Base-by-base conservation (phyloP, 2,797 vertebrate genomes). In the Sebastes steindachneri region DNA sequence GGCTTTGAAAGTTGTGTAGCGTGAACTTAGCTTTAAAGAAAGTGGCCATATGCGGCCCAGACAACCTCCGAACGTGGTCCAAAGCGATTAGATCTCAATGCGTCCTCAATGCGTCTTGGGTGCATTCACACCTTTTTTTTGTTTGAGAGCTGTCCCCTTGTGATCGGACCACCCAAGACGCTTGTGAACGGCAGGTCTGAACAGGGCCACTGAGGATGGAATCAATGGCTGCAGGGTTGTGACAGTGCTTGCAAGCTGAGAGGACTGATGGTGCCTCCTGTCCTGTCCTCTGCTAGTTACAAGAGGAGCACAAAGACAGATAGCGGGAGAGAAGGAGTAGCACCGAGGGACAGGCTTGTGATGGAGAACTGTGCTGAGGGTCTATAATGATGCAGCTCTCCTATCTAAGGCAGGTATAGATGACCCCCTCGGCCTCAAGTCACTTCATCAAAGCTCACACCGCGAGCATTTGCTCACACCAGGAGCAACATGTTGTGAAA, bases 371-470 rank as follows among this genome's bases (percentile, higher is more conserved):
- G 54, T 63, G n/a, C 75, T 73, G 75, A 68, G 17, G 73, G 68
- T 84, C 54, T 68, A 11, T 83, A 73, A 86, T 86, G 69, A 77
- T 82, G 62, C 72, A 48, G 64, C 68, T 73, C 41, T 77, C 19
- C 37, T 59, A 67, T 73, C 71, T 64, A 1, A 83, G 73, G 58
- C 68, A 57, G 84, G 37, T 68, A 82, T 66, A 48, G 79, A 86
- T 68, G 88, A 79, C 74, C 59, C 41, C 59, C 41, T 67, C 37
- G 0, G 68, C 41, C 23, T 65, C 29, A 5, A 48, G 33, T 57
- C 75, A 33, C 53, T 77, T 77, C 31, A 75, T 89, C 64, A 87
- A 82, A 75, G 45, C 71, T 64, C 25, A 14, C 25, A 3, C 31
- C 21, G 41, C 48, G 37, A 23, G 35, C 29, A 15, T 26, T 25